These are phyloP conservation scores for Spea bombifrons DNA, from an alignment of 2,113 vertebrate genomes.

Conservation along the genomic window DNA sequence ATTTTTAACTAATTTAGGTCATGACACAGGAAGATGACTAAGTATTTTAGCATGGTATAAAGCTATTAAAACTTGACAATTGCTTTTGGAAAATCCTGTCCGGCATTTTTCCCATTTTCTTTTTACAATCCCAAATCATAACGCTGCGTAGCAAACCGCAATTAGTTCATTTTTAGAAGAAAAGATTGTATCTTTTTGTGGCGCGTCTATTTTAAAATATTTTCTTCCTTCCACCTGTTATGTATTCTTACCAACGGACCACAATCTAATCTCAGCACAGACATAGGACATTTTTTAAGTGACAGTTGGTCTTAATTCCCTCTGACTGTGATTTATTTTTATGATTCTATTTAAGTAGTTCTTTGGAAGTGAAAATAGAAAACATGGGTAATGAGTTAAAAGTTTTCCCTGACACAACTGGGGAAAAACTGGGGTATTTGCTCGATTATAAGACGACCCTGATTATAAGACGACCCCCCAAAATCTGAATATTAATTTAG, in stretches of 20 bases:
- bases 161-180: neutral
- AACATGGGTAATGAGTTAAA: too few species aligned
- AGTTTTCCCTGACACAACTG: too few species aligned
- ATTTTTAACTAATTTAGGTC: slow-evolving; percentile 28
- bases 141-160: neutral
- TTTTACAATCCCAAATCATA: slow-evolving; percentile 2
- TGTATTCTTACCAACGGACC: neutral
- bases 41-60: slow-evolving; percentile 17
- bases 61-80: neutral
- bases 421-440: too few species aligned
- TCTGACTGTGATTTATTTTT: slow-evolving; percentile 32
- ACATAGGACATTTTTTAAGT: neutral
- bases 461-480: too few species aligned
- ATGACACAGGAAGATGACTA: slow-evolving; percentile 23
- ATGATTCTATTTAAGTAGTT: neutral
- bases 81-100: neutral
- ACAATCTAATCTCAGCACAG: slow-evolving; percentile 2
- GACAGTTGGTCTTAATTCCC: slow-evolving; percentile 16
- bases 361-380: neutral
- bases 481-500: too few species aligned
- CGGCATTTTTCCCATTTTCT: slow-evolving; percentile 14
- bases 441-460: too few species aligned
- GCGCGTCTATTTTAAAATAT: neutral
- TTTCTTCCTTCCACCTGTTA: slow-evolving; percentile 8
- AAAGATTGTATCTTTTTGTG: neutral